phyloP scores from a whole-genome alignment of 1,140 invertebrate genomes.

The Zaprionus nigranus region DNA sequence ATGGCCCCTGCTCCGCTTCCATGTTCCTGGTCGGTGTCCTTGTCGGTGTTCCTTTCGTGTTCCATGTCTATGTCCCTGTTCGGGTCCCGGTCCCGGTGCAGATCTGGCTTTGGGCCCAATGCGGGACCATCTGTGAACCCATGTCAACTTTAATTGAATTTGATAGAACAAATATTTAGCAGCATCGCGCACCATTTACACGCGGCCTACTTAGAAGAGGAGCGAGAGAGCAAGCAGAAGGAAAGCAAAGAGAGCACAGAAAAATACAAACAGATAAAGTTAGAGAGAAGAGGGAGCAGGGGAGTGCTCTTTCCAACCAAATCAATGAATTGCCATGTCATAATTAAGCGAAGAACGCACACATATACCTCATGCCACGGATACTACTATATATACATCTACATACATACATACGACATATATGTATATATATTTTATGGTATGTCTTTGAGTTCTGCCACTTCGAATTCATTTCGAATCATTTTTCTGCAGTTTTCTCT shows the following conservation, averaged over 20 bases:
- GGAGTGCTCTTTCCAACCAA: neutral
- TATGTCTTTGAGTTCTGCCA: neutral
- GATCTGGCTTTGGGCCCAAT: neutral
- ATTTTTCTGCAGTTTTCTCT: neutral
- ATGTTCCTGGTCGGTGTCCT: neutral
- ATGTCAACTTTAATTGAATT: slow-evolving; percentile 82
- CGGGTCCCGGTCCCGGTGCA: neutral
- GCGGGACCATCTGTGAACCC: slow-evolving; percentile 63
- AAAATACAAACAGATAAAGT: too few relatives aligned
- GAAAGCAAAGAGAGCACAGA: neutral
- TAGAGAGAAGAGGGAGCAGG: neutral
- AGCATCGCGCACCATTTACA: slow-evolving; percentile 59
- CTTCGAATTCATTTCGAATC: neutral
- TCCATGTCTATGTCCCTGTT: neutral
- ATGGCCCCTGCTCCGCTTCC: neutral
- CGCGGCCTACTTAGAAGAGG: slow-evolving; percentile 29
- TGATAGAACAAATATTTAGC: slow-evolving; percentile 80
- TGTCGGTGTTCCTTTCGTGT: neutral
- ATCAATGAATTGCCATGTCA: slow-evolving; percentile 39
- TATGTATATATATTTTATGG: neutral
- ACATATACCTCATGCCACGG: too few relatives aligned
- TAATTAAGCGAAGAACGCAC: slow-evolving; percentile 22
- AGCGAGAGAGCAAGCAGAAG: neutral
- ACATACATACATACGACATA: too few relatives aligned
- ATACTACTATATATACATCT: too few relatives aligned